Evolutionary conservation across 1,140 invertebrate species (phyloP), one percentile per base, ranked within the genome.

Genomic region (Drosophila eugracilis): DNA sequence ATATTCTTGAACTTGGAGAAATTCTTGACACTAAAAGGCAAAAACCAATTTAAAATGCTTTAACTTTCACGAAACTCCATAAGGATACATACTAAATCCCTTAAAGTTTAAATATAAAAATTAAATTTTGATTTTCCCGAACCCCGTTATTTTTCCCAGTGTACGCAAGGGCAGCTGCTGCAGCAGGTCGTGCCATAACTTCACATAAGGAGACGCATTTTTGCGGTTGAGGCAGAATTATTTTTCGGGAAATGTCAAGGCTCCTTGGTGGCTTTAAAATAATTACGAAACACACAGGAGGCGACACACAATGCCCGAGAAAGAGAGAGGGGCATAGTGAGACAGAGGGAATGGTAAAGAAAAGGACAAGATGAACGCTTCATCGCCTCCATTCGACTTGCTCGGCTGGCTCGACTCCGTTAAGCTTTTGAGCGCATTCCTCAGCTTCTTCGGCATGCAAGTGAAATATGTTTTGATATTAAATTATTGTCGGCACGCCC

Each of bases 391-490:
- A 49, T 81, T 77, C 57, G 78, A 59, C 71, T 74, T 76, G 67
- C 53, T 63, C 60, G 55, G 17, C 71, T 75, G 41, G 49, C 34
- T 32, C 28, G 41, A 42, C 30, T 44, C 58, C 50, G 57, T 63
- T 57, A 47, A 74, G 57, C 70, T 74, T 63, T 74, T 65, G 57
- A 63, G 58, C 71, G 75, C 75, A 88, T 88, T 88, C 83, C 84
- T 66, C 42, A 70, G 73, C 75, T 83, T 52, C 83, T 70, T 83
- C 77, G 83, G 83, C 83, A 88, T 88, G 78, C 78, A 75, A 89
- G 84, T 75, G 69, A 88, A 88, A 88, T 88, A 88, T 88, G 83
- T 88, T 88, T 88, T 88, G 75, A 83, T 88, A 88, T 88, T 88
- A 88, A 88, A 88, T 88, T 88, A 86, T 88, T 88, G 75, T 83